Percentiles rank a stretch among this genome's conserved stretches.
phyloP scores from a whole-genome alignment of 1,140 invertebrate genomes.

The Mylabris phalerata region DNA sequence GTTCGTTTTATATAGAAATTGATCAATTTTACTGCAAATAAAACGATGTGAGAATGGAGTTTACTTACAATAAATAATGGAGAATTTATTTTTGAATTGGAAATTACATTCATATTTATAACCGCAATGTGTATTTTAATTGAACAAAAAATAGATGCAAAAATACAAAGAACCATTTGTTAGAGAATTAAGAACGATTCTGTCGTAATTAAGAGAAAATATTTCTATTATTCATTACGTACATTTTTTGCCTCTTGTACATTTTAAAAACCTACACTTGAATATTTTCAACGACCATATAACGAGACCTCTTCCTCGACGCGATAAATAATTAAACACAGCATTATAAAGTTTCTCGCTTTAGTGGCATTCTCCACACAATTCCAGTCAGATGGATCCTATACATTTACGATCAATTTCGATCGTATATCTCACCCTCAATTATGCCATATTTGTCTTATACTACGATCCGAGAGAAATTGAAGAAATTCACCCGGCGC shows the following conservation, averaged over 20 bases:
- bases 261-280: no score
- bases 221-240: no score
- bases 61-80: constrained; percentile 12
- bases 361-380: neutral
- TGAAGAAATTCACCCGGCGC: neutral
- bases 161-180: neutral
- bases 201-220: no score
- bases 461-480: no score
- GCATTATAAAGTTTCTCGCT: constrained; percentile 22
- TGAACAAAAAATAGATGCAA: constrained; percentile 7
- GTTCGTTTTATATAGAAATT: no score
- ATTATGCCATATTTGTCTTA: no score
- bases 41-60: neutral
- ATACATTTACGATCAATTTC: no score
- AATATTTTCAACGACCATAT: no score
- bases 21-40: no score
- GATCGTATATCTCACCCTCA: no score
- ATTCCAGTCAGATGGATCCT: no score
- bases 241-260: neutral
- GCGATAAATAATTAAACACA: constrained; percentile 19
- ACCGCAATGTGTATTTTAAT: constrained; percentile 12
- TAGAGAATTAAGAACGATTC: no score
- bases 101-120: constrained; percentile 15
- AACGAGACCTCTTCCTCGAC: neutral
- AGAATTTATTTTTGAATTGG: constrained; percentile 9